Base-by-base conservation (phyloP, 2,797 vertebrate genomes). In the Paedocypris micromegethes region DNA sequence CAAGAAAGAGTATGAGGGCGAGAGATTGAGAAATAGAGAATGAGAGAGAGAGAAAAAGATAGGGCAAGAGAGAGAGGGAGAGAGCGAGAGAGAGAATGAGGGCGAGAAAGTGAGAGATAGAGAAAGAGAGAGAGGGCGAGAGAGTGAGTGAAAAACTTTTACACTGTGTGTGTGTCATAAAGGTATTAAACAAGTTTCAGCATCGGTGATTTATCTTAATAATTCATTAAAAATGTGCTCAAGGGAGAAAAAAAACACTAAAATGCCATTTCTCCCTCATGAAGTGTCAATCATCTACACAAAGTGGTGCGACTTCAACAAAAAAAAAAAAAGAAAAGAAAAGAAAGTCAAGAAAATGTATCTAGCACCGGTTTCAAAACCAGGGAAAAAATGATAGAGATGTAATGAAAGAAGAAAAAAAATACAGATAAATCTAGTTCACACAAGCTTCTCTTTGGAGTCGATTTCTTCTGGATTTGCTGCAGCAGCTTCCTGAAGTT, bases 1-100 rank as follows among this genome's bases (percentile, higher is more conserved):
- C 23, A 23, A 23, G 23, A 23, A 1, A 23, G 23, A 23, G 23
- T n/a, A 85, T 85, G 87, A 80, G 78, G 77, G 73, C 70, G 72
- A 68, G 72, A 79, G 64, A 61, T 60, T 66, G 60, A 66, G 23
- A 23, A 23, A 23, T 23, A 23, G 23, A 23, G 23, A 23, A 23
- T 1, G 23, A 23, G 23, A 23, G 23, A 23, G 23, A 23, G 23
- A 23, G 23, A 23, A 23, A 23, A 23, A 23, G 23, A 23, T 1
- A 23, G 23, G 23, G 23, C 23, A 23, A 23, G 23, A 23, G 23
- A 23, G 23, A 23, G 23, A 23, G 23, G 1, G 23, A 23, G 23
- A 1, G 23, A 23, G 23, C 1, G 23, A 23, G 23, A 23, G 23
- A 1, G 23, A 23, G 23, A 23, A 23, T 23, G 23, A 23, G 23